Conservation (phyloP, 2,888 invertebrate genomes). For the Drosophila monieri region DNA sequence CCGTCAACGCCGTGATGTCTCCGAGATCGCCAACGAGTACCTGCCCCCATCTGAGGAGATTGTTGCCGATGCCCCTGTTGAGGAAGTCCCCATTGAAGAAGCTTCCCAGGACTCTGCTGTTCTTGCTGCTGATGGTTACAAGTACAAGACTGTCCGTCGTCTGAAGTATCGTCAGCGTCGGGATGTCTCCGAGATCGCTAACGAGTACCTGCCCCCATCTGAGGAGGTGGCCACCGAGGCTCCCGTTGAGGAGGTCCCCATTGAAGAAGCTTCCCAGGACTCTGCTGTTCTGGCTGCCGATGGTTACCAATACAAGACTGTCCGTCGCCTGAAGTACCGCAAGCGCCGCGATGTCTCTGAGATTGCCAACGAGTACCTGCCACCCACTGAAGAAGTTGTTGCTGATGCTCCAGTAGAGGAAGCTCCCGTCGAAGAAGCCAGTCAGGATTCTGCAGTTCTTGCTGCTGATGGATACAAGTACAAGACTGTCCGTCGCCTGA, state of each 20-base stretch:
- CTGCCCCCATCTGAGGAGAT: no score
- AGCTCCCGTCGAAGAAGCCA: background rate
- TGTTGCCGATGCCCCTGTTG: constrained; percentile 25
- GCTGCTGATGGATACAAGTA: no score
- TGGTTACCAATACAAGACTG: constrained; percentile 69
- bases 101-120: constrained; percentile 49
- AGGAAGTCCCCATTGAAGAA: constrained; percentile 45
- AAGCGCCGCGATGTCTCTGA: constrained; percentile 65
- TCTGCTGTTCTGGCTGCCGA: constrained; percentile 53
- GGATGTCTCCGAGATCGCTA: constrained; percentile 58
- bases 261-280: constrained; percentile 25
- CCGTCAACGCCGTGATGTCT: no score
- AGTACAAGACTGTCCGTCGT: constrained; percentile 67
- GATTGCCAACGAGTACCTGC: constrained; percentile 51
- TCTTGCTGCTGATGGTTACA: constrained; percentile 62
- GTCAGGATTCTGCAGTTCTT: no score
- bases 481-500: no score
- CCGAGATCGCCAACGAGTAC: no score
- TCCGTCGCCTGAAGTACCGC: constrained; percentile 63
- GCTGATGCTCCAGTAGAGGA: constrained; percentile 35
- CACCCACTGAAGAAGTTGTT: constrained; percentile 29
- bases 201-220: constrained; percentile 46
- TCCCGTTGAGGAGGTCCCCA: constrained; percentile 28
- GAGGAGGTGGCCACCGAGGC: constrained; percentile 29
- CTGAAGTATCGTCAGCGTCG: constrained; percentile 64